Percentiles rank a stretch among this genome's conserved stretches.
These are phyloP conservation scores for Lerema accius DNA, from an alignment of 1,140 invertebrate genomes.

Conservation along the genomic window DNA sequence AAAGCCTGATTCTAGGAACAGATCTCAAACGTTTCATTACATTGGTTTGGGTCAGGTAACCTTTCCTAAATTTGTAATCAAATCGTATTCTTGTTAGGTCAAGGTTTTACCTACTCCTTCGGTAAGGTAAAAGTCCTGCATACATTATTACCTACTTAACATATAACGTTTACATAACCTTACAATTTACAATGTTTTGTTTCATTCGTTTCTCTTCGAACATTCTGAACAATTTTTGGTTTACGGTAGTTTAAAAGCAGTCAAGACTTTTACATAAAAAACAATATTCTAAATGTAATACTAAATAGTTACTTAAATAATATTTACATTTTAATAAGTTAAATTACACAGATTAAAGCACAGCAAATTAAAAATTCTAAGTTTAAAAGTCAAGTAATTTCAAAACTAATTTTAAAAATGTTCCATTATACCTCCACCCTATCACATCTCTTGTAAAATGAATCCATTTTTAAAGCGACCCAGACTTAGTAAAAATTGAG, in stretches of 20 bases:
- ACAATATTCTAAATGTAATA: too few species aligned
- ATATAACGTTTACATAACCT: background rate
- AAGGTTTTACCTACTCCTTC: background rate
- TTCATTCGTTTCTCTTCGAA: background rate
- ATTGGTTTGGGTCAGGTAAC: conserved; percentile 2
- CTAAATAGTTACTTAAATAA: too few species aligned
- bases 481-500: too few species aligned
- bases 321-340: too few species aligned
- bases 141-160: conserved; percentile 2
- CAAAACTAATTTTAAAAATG: too few species aligned
- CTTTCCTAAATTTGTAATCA: background rate
- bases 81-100: background rate
- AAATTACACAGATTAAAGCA: too few species aligned
- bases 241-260: too few species aligned
- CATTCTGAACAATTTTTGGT: background rate
- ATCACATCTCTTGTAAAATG: too few species aligned
- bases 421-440: too few species aligned
- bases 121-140: background rate
- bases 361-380: too few species aligned
- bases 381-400: too few species aligned
- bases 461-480: too few species aligned
- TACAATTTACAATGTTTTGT: background rate
- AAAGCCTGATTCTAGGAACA: background rate
- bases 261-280: background rate
- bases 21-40: background rate